phyloP scores from a whole-genome alignment of 1,140 invertebrate genomes.

The Galleria mellonella region DNA sequence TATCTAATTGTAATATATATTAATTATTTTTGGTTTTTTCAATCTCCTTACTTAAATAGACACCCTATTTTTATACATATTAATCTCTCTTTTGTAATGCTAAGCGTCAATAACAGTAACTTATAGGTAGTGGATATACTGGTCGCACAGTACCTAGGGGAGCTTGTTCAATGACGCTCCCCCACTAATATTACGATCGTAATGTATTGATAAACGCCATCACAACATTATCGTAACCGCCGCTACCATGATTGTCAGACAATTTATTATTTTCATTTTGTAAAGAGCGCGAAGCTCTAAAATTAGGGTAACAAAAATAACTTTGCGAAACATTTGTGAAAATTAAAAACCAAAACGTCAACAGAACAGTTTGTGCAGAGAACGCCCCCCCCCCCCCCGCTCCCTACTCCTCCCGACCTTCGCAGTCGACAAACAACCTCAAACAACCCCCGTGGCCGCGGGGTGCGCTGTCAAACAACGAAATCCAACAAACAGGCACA shows the following conservation, averaged over 20 bases:
- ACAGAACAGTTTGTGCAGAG: constrained; percentile 35
- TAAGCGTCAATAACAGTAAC: constrained; percentile 41
- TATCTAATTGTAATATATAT: too few relatives aligned
- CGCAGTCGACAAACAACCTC: neutral
- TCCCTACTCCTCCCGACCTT: constrained; percentile 3
- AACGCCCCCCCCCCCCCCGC: constrained; percentile 9
- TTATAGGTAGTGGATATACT: constrained; percentile 35
- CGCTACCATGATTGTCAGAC: constrained; percentile 14
- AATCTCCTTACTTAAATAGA: too few relatives aligned
- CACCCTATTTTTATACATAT: constrained; percentile 24
- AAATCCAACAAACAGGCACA: constrained; percentile 44
- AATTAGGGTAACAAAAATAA: constrained; percentile 6
- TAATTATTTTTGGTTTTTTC: too few relatives aligned
- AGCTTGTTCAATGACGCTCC: constrained; percentile 15
- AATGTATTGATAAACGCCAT: constrained; percentile 31
- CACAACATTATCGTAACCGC: constrained; percentile 24
- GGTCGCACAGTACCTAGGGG: constrained; percentile 34
- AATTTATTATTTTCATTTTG: constrained; percentile 17
- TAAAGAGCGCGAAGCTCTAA: neutral
- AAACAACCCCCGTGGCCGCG: neutral
- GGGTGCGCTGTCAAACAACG: constrained; percentile 52
- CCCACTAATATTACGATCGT: constrained; percentile 28
- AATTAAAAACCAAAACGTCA: constrained; percentile 54
- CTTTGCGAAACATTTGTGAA: constrained; percentile 19
- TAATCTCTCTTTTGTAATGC: constrained; percentile 27